phyloP scores from a whole-genome alignment of 2,888 invertebrate genomes.

The Oscheius onirici region DNA sequence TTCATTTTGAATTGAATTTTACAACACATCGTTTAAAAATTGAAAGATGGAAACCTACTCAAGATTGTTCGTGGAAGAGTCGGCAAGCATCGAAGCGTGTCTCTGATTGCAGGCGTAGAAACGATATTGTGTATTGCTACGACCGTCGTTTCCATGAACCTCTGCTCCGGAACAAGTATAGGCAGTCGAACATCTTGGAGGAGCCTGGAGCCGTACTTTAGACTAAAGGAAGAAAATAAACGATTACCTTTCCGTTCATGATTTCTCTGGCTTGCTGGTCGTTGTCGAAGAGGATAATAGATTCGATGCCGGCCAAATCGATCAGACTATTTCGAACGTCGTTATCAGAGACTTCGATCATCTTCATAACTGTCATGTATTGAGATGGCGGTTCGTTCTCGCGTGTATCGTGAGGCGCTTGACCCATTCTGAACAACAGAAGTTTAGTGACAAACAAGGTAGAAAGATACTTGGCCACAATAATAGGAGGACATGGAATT shows the following conservation, averaged over 20 bases:
- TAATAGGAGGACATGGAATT: conserved; percentile 32
- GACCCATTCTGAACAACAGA: conserved; percentile 1
- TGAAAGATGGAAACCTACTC: neutral
- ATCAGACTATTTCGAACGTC: conserved; percentile 48
- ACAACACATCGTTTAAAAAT: neutral
- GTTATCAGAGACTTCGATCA: neutral
- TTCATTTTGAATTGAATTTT: no score
- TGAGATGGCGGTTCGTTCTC: neutral
- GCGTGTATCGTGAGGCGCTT: neutral
- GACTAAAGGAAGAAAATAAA: neutral
- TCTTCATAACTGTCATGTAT: conserved; percentile 1
- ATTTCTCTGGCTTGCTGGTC: conserved; percentile 57
- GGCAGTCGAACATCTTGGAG: neutral
- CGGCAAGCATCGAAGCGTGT: neutral
- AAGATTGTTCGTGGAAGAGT: neutral
- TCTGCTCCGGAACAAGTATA: neutral
- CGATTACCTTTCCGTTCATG: conserved; percentile 54
- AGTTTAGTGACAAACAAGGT: neutral
- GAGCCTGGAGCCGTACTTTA: conserved; percentile 3
- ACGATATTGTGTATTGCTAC: neutral
- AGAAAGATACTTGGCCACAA: conserved; percentile 31
- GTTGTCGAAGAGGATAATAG: conserved; percentile 49
- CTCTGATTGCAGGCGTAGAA: neutral
- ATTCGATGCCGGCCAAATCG: conserved; percentile 52
- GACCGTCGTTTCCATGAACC: neutral